Conservation (phyloP, 2,888 invertebrate genomes). For the Pseudeuparius sepicola region DNA sequence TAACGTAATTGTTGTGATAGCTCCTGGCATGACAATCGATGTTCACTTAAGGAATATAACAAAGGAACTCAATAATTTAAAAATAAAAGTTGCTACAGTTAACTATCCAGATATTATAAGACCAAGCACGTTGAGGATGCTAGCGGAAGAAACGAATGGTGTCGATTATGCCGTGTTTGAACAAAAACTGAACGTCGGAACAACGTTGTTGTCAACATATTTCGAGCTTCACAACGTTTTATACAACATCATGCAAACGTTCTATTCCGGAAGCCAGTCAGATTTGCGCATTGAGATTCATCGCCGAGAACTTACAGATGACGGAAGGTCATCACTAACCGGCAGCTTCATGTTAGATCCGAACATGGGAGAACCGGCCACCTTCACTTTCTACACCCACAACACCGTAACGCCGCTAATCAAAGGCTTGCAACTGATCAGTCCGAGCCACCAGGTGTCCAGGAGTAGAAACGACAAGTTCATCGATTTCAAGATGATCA, state of each 20-base stretch:
- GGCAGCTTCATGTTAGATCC: slow-evolving; percentile 47
- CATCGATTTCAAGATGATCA: slow-evolving; percentile 43
- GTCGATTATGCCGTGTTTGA: slow-evolving; percentile 44
- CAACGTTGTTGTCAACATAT: slow-evolving; percentile 43
- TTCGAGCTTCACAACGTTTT: slow-evolving; percentile 44
- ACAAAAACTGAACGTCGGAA: slow-evolving; percentile 43
- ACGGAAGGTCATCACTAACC: slow-evolving; percentile 41
- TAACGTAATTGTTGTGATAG: slow-evolving; percentile 46
- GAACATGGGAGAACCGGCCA: slow-evolving; percentile 43
- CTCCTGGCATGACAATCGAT: slow-evolving; percentile 43
- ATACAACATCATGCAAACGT: slow-evolving; percentile 40
- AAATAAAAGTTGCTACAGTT: slow-evolving; percentile 44
- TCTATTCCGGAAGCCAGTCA: slow-evolving; percentile 39
- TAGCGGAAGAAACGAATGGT: slow-evolving; percentile 41
- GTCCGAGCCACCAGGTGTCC: slow-evolving; percentile 42
- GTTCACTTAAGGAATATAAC: slow-evolving; percentile 37
- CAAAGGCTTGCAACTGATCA: slow-evolving; percentile 40
- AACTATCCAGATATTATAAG: slow-evolving; percentile 44
- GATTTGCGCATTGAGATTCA: slow-evolving; percentile 45
- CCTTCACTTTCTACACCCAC: slow-evolving; percentile 45
- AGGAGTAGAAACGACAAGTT: slow-evolving; percentile 41
- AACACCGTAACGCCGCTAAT: slow-evolving; percentile 44
- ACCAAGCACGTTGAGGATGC: slow-evolving; percentile 38
- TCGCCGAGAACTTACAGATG: slow-evolving; percentile 42
- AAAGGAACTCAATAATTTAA: slow-evolving; percentile 38